phyloP scores from a whole-genome alignment of 2,888 invertebrate genomes.

The Odontocerum albicorne region DNA sequence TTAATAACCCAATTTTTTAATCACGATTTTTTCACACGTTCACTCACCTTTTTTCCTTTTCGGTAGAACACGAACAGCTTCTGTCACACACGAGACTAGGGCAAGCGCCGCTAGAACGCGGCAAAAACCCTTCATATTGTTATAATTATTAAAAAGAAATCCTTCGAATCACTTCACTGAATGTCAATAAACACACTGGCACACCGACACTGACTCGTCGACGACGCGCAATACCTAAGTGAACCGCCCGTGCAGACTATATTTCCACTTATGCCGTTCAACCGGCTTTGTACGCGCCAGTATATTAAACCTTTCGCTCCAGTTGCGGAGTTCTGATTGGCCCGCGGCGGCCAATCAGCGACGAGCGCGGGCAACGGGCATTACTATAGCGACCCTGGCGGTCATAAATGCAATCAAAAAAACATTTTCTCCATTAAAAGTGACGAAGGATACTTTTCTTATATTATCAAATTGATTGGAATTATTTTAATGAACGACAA shows the following conservation, averaged over 20 bases:
- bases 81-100: slow-evolving; percentile 55
- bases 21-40: slow-evolving; percentile 9
- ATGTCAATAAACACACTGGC: slow-evolving; percentile 26
- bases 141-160: slow-evolving; percentile 7
- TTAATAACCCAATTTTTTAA: no score
- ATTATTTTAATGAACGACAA: no score
- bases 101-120: slow-evolving; percentile 55
- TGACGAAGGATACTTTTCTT: no score
- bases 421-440: no score
- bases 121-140: slow-evolving; percentile 39
- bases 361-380: slow-evolving; percentile 19
- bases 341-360: slow-evolving; percentile 38
- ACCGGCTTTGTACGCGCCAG: slow-evolving; percentile 61
- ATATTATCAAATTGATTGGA: no score
- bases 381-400: slow-evolving; percentile 23
- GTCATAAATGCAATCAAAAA: slow-evolving; percentile 7
- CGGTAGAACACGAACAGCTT: slow-evolving; percentile 59
- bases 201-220: slow-evolving; percentile 27
- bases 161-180: slow-evolving; percentile 43
- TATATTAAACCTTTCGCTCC: slow-evolving; percentile 68
- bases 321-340: slow-evolving; percentile 56
- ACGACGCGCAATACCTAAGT: slow-evolving; percentile 43
- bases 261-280: slow-evolving; percentile 64
- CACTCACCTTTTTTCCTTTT: slow-evolving; percentile 60
- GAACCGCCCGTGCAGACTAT: slow-evolving; percentile 62